Evolutionary conservation across 2,797 vertebrate genomes (phyloP).

Genomic region (Eulemur albifrons): DNA sequence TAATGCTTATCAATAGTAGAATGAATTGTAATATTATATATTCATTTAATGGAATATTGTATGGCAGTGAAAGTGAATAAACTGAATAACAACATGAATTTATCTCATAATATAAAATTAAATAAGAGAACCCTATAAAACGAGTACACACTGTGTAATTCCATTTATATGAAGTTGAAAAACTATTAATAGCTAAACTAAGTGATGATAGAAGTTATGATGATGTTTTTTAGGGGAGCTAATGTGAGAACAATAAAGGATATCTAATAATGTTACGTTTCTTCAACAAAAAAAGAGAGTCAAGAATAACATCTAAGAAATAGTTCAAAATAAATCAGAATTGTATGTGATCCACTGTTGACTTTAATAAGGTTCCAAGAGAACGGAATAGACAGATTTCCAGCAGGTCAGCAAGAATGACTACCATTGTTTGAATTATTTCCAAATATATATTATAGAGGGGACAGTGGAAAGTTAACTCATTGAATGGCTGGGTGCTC

Average conservation of each 20-base stretch:
- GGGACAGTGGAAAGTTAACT: not conserved
- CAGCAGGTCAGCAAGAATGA: not conserved
- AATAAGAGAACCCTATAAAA: not conserved
- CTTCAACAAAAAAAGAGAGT: not conserved
- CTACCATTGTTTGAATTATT: not conserved
- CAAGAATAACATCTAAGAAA: slow-evolving; percentile 15
- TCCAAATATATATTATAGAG: not conserved
- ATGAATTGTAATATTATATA: not conserved
- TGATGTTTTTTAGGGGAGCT: not conserved
- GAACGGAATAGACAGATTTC: not conserved
- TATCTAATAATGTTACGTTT: not conserved
- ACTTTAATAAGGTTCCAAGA: not conserved
- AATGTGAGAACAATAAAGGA: not conserved
- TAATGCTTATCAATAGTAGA: not conserved
- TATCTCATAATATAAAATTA: not conserved
- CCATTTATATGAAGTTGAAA: not conserved
- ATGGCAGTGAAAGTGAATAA: not conserved
- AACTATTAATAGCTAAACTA: not conserved
- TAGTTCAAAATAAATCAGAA: not conserved
- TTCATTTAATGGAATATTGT: not conserved
- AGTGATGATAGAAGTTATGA: not conserved
- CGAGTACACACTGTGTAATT: fast-evolving
- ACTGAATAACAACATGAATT: not conserved
- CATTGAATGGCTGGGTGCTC: not conserved
- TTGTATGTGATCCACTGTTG: not conserved